Evolutionary conservation across 2,888 invertebrate genomes (phyloP).

Genomic region (Mimachlamys varia): DNA sequence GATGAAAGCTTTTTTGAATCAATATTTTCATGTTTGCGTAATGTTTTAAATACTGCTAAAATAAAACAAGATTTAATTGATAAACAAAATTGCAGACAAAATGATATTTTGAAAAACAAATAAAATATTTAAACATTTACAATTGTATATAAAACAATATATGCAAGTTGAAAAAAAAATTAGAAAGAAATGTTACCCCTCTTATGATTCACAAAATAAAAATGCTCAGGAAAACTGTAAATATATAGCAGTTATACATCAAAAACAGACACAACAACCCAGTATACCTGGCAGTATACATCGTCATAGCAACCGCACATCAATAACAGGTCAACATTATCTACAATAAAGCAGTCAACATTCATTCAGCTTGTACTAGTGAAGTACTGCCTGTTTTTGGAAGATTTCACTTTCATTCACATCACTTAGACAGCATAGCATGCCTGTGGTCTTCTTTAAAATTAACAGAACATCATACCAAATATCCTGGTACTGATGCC

Average conservation of each 20-base stretch:
- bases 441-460: no score
- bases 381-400: no score
- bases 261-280: neutral
- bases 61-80: neutral
- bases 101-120: constrained; percentile 10
- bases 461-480: no score
- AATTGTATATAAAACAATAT: neutral
- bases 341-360: no score
- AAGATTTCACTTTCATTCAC: no score
- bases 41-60: neutral
- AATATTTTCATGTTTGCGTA: no score
- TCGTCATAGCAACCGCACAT: no score
- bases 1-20: no score
- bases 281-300: neutral
- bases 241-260: neutral
- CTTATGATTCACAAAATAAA: neutral
- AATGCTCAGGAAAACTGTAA: neutral
- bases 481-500: no score
- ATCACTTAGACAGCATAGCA: no score
- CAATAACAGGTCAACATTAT: no score
- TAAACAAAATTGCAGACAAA: constrained; percentile 16
- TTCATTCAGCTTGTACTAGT: no score
- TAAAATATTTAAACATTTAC: neutral
- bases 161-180: neutral
- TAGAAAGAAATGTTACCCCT: neutral